Percentiles rank a stretch among this genome's conserved stretches.
These are phyloP conservation scores for Himantopus leucocephalus DNA, from an alignment of 2,113 vertebrate genomes.

Conservation along the genomic window DNA sequence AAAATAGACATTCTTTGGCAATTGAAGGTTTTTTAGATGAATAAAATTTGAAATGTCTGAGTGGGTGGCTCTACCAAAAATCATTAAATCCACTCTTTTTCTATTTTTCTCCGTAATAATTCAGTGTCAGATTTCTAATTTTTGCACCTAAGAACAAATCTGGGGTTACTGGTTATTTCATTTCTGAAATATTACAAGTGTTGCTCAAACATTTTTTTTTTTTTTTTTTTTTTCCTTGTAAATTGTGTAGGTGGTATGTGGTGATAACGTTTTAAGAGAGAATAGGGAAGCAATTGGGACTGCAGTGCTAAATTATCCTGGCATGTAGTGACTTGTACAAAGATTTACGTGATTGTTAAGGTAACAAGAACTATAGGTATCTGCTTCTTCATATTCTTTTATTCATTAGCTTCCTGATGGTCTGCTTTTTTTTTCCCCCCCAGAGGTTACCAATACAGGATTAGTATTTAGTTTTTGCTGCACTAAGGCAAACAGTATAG, in stretches of 20 bases:
- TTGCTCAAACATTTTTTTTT: neutral
- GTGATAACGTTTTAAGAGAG: conserved; percentile 30
- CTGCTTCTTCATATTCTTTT: neutral
- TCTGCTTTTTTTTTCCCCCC: neutral
- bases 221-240: neutral
- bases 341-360: neutral
- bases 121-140: neutral
- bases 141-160: neutral
- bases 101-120: neutral
- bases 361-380: neutral
- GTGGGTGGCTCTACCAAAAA: neutral
- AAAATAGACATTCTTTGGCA: neutral
- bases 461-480: neutral
- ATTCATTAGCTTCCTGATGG: neutral
- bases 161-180: neutral
- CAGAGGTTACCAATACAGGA: neutral
- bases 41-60: neutral
- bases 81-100: neutral
- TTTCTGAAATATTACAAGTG: neutral
- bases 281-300: conserved; percentile 15
- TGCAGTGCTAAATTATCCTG: conserved; percentile 23
- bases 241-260: conserved; percentile 31
- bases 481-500: neutral
- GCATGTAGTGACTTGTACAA: conserved; percentile 11
- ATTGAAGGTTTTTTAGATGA: neutral